phyloP scores from a whole-genome alignment of 2,888 invertebrate species.

The Epinotia ramella region DNA sequence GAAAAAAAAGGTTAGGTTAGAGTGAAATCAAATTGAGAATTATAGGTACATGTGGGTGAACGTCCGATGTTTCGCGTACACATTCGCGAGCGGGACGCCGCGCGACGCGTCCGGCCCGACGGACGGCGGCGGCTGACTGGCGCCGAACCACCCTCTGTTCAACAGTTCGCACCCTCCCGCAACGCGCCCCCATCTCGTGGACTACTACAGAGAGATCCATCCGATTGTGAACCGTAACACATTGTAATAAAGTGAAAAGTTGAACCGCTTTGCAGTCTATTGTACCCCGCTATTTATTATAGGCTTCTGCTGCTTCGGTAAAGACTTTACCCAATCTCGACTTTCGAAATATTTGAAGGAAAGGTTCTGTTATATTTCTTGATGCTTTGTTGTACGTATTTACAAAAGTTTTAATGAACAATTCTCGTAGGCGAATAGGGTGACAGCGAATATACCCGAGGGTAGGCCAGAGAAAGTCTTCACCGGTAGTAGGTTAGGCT shows the following conservation, averaged over 20 bases:
- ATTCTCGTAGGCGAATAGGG: too few species aligned
- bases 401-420: background rate
- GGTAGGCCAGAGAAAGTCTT: too few species aligned
- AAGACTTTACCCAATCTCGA: background rate
- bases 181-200: conserved; percentile 59
- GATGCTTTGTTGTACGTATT: background rate
- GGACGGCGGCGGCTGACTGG: conserved; percentile 76
- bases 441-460: too few species aligned
- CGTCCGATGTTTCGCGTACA: conserved; percentile 47
- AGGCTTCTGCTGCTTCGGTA: conserved; percentile 39
- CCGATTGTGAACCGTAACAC: background rate
- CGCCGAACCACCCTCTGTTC: conserved; percentile 77
- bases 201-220: background rate
- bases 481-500: too few species aligned
- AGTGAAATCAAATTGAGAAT: background rate
- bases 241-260: background rate
- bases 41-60: conserved; percentile 6
- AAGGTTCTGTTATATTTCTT: background rate
- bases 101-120: conserved; percentile 60
- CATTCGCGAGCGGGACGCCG: conserved; percentile 46
- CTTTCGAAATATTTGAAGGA: background rate
- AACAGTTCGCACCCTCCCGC: conserved; percentile 82
- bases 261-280: background rate
- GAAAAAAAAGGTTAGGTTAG: background rate
- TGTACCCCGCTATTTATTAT: conserved; percentile 43